Evolutionary conservation across 1,140 invertebrate species (phyloP), one percentile per base, ranked within the genome.

Genomic region (Bombus superbus): DNA sequence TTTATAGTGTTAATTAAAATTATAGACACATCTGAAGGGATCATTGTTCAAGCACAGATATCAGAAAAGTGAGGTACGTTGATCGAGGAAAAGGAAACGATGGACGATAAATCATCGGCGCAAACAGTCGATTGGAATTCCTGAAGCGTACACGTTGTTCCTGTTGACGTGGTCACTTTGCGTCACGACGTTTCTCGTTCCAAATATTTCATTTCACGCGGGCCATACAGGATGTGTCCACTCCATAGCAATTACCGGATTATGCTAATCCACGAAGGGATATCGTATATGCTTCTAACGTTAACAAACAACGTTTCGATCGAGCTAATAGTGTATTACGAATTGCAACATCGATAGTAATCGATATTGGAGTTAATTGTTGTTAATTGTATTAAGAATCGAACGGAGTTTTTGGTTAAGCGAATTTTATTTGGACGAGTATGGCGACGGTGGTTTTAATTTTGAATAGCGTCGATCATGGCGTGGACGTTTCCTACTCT

Each of bases 191-290:
- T 66, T 47, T 81, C 85, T 87, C 47, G 69, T 85, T 87, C 82
- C 86, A 90, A 90, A 90, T 90, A 90, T 90, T 90, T 79, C 28
- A 78, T 81, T 85, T 76, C 73, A 73, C 73, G 83, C 73, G 74
- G 35, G 32, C 13, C 44, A 42, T 25, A n/a, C 71, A 38, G 66
- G 47, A 47, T 53, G 66, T n/a, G 38, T 22, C 38, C 8, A 22
- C 11, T 64, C n/a, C 82, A 83, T 77, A 25, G 44, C 69, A 62
- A 82, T 75, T 38, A 76, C 9, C 25, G n/a, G 64, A 77, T 83
- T 83, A 82, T 75, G 83, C 73, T 53, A 69, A 71, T 38, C 32
- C 40, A 25, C 35, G 11, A 13, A 38, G n/a, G 25, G 18, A 9
- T 42, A 18, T 64, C 71, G 9, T 22, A 22, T 8, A 25, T 28